Percentiles rank a stretch among this genome's conserved stretches.
Conservation (phyloP, 2,797 vertebrate genomes). For the Labeo calbasu region DNA sequence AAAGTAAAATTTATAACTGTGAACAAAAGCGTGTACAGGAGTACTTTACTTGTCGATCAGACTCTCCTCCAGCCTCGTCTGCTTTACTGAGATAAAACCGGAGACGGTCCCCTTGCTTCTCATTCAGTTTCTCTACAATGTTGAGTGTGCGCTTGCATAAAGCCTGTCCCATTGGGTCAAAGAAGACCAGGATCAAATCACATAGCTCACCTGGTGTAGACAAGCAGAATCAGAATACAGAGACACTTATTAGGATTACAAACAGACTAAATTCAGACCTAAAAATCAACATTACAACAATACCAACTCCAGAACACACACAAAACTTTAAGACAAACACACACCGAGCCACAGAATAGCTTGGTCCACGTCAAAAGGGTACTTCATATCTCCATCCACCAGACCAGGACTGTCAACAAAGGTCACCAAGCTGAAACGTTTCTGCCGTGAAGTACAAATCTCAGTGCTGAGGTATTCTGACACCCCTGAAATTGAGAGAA, state of each 20-base stretch:
- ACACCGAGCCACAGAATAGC: constrained; percentile 84
- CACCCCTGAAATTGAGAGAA: constrained; percentile 72
- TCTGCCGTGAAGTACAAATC: constrained; percentile 87
- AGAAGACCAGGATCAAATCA: constrained; percentile 87
- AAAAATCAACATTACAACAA: background rate
- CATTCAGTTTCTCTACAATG: constrained; percentile 85
- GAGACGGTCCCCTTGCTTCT: constrained; percentile 82
- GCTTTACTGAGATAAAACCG: constrained; percentile 87
- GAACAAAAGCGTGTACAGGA: background rate
- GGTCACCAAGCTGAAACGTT: constrained; percentile 85
- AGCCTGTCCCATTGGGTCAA: constrained; percentile 90
- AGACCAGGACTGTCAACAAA: constrained; percentile 86
- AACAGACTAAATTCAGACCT: background rate
- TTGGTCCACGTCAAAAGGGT: constrained; percentile 87
- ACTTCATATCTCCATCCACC: constrained; percentile 90
- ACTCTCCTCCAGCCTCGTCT: constrained; percentile 85
- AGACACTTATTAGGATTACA: background rate
- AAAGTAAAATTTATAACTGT: background rate
- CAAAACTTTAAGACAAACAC: constrained; percentile 48
- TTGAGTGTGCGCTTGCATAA: constrained; percentile 87
- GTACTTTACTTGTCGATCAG: constrained; percentile 82
- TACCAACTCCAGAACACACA: background rate
- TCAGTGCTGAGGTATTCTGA: constrained; percentile 86
- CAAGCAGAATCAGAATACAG: background rate
- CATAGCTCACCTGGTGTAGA: constrained; percentile 80